Percentiles rank a stretch among this genome's conserved stretches.
Evolutionary conservation across 2,888 invertebrate species (phyloP).

Genomic region (Meganola albula): DNA sequence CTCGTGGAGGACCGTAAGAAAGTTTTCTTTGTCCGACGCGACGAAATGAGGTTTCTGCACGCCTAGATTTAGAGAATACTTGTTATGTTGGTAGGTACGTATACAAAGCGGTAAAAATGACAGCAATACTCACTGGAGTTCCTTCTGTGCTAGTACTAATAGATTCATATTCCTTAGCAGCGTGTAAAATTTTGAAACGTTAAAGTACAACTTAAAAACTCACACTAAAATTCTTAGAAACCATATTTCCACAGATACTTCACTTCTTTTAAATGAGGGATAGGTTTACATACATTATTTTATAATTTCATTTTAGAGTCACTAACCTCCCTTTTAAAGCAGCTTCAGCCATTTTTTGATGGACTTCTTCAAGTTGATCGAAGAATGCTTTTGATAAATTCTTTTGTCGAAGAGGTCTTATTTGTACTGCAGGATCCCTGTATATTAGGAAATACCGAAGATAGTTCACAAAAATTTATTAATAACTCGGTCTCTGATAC

Average conservation of each 20-base stretch:
- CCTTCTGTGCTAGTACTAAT: slow-evolving; percentile 47
- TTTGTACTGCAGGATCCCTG: slow-evolving; percentile 59
- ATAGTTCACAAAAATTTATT: too few species aligned
- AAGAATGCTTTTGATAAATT: slow-evolving; percentile 78
- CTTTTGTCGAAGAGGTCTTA: slow-evolving; percentile 81
- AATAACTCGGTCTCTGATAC: too few species aligned
- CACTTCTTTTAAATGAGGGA: too few species aligned
- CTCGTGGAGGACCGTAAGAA: slow-evolving; percentile 57
- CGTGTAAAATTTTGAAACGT: slow-evolving; percentile 40
- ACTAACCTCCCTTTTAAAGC: slow-evolving; percentile 73
- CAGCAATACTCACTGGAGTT: slow-evolving; percentile 46
- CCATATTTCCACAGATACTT: too few species aligned
- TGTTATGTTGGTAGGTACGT: background rate
- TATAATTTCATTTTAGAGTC: background rate
- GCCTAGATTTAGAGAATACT: slow-evolving; percentile 33
- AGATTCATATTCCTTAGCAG: slow-evolving; percentile 59
- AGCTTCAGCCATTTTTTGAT: slow-evolving; percentile 77
- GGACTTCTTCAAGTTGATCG: slow-evolving; percentile 74
- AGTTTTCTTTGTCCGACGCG: slow-evolving; percentile 38
- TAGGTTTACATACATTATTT: too few species aligned
- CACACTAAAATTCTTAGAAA: too few species aligned
- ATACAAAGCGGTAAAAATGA: background rate
- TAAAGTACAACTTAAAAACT: background rate
- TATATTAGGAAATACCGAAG: too few species aligned
- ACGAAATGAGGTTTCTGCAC: slow-evolving; percentile 50